Percentiles rank a stretch among this genome's conserved stretches.
Evolutionary conservation across 2,888 invertebrate genomes (phyloP).

Genomic region (Aethes cnicana): DNA sequence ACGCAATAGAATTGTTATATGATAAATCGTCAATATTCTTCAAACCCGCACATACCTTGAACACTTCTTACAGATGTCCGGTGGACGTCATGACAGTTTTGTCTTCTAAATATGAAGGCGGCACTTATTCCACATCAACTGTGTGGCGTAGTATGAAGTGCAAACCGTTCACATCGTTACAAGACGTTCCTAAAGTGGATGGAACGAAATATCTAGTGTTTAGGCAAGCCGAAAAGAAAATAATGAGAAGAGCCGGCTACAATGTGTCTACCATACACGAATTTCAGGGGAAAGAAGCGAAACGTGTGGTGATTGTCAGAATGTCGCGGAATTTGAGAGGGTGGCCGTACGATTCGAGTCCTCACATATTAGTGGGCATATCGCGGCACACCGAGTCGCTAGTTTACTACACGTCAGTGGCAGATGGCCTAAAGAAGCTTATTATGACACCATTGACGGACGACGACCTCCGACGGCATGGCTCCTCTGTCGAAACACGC

Average conservation of each 20-base stretch:
- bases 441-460: neutral
- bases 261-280: conserved; percentile 26
- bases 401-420: conserved; percentile 23
- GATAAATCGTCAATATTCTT: conserved; percentile 18
- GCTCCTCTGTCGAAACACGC: no score
- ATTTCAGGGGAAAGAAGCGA: conserved; percentile 21
- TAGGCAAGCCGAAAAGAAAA: conserved; percentile 23
- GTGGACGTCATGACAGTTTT: conserved; percentile 21
- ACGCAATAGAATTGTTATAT: conserved; percentile 6
- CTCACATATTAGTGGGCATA: conserved; percentile 23
- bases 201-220: conserved; percentile 25
- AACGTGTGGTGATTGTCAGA: conserved; percentile 19
- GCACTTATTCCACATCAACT: conserved; percentile 17
- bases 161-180: conserved; percentile 6
- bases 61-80: conserved; percentile 23
- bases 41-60: neutral
- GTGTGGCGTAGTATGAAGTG: conserved; percentile 14
- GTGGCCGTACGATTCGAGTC: conserved; percentile 11
- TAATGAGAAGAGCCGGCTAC: conserved; percentile 16
- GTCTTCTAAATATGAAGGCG: conserved; percentile 9
- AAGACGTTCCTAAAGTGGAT: conserved; percentile 1
- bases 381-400: conserved; percentile 12
- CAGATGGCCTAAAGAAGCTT: conserved; percentile 10
- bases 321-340: conserved; percentile 13
- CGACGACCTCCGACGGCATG: conserved; percentile 2